A percentile compares a stretch with the other conserved stretches of the same genome.
Conservation (phyloP, 37 sponge, comb jelly and placozoan species). For the Aplysina aerophoba region DNA sequence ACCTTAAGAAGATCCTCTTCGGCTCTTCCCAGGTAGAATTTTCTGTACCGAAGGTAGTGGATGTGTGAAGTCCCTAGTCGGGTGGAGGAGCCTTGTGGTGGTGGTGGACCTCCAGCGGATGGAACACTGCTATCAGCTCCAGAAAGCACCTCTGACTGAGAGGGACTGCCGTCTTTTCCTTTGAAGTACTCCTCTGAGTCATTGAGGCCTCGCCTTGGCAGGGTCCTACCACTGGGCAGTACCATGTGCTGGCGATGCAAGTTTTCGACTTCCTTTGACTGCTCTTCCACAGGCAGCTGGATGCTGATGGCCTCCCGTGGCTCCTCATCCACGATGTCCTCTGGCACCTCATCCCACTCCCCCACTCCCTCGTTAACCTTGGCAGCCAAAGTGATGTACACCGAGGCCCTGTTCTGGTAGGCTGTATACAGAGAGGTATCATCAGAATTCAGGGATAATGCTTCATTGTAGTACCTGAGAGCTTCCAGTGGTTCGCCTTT, state of each 20-base stretch:
- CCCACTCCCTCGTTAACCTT: neutral
- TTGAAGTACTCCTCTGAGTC: constrained; percentile 34
- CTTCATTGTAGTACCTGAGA: constrained; percentile 61
- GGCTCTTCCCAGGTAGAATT: constrained; percentile 38
- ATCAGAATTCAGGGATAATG: constrained; percentile 58
- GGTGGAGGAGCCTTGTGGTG: constrained; percentile 41
- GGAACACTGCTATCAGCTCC: too few species aligned
- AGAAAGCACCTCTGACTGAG: constrained; percentile 45
- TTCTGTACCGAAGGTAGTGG: neutral
- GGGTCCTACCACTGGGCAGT: neutral
- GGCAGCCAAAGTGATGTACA: constrained; percentile 66
- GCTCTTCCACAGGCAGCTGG: neutral
- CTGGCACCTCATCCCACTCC: constrained; percentile 31
- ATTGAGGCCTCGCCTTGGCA: neutral
- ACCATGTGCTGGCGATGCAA: neutral
- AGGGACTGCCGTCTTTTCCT: constrained; percentile 41
- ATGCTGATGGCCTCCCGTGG: neutral
- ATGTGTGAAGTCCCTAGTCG: constrained; percentile 46
- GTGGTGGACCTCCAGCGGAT: neutral
- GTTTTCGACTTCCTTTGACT: neutral
- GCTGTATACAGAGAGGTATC: constrained; percentile 48
- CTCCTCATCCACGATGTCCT: constrained; percentile 1
- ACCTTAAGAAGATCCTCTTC: constrained; percentile 52
- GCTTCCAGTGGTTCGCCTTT: constrained; percentile 48
- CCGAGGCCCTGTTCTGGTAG: constrained; percentile 74